Conservation (phyloP, 1,140 invertebrate genomes). For the Lasioglossum albipes region DNA sequence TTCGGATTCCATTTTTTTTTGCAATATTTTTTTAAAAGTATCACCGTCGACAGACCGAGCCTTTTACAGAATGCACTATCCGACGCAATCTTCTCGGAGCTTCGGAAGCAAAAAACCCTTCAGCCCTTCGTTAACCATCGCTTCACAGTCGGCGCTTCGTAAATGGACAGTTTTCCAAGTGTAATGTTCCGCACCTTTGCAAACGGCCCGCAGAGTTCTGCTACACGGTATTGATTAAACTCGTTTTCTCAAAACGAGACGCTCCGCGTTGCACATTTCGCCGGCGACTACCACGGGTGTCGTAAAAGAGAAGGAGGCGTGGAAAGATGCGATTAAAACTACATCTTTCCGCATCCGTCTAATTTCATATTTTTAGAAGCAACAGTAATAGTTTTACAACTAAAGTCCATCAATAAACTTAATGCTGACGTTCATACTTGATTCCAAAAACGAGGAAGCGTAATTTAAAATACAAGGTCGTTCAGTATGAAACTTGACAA, state of each 20-base stretch:
- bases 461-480: no score
- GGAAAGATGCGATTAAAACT: constrained; percentile 35
- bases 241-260: constrained; percentile 37
- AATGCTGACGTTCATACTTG: constrained; percentile 3
- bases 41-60: background rate
- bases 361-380: background rate
- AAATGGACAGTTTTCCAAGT: constrained; percentile 7
- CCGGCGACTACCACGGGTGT: background rate
- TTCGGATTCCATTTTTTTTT: background rate
- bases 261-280: background rate
- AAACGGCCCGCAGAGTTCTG: constrained; percentile 21
- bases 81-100: background rate
- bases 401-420: constrained; percentile 23
- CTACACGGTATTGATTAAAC: constrained; percentile 41
- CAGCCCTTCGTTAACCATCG: constrained; percentile 2
- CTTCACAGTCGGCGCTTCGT: background rate
- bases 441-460: background rate
- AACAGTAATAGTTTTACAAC: constrained; percentile 29
- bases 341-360: background rate
- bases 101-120: background rate
- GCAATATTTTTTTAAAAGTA: background rate
- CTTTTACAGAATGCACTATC: background rate
- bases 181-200: constrained; percentile 23
- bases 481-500: no score
- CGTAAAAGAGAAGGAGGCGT: constrained; percentile 1